These are phyloP conservation scores for Nansenia antarctica DNA, from an alignment of 2,113 vertebrate species.

Conservation along the genomic window DNA sequence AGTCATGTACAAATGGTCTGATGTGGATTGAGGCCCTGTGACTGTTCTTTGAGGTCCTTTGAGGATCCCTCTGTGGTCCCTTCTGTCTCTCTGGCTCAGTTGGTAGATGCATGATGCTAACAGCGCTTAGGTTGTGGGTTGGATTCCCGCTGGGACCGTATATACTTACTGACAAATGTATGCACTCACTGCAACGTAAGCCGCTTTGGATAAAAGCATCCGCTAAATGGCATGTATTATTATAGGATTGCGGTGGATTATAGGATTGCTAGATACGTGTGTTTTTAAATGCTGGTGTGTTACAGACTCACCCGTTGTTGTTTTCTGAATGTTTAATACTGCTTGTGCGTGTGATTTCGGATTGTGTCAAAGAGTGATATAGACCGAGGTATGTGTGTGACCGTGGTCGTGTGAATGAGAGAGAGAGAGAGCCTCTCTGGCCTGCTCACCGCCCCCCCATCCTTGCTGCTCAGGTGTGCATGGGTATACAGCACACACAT, in stretches of 20 bases:
- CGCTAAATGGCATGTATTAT: too few species aligned
- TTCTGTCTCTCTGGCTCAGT: too few species aligned
- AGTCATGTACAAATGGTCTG: too few species aligned
- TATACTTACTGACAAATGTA: too few species aligned
- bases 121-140: too few species aligned
- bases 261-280: background rate
- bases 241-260: background rate
- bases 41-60: background rate
- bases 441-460: constrained; percentile 32
- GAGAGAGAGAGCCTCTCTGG: constrained; percentile 18
- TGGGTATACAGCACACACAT: too few species aligned
- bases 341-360: background rate
- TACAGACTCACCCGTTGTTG: background rate
- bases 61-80: too few species aligned
- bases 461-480: constrained; percentile 48
- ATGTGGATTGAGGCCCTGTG: background rate
- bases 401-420: constrained; percentile 14
- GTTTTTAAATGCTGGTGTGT: too few species aligned
- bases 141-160: too few species aligned
- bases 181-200: too few species aligned
- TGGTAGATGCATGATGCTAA: too few species aligned
- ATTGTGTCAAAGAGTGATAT: background rate
- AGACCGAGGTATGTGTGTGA: background rate
- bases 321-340: background rate
- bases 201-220: too few species aligned